Conservation (phyloP, 2,113 vertebrate genomes). For the Nothoprocta pentlandii region DNA sequence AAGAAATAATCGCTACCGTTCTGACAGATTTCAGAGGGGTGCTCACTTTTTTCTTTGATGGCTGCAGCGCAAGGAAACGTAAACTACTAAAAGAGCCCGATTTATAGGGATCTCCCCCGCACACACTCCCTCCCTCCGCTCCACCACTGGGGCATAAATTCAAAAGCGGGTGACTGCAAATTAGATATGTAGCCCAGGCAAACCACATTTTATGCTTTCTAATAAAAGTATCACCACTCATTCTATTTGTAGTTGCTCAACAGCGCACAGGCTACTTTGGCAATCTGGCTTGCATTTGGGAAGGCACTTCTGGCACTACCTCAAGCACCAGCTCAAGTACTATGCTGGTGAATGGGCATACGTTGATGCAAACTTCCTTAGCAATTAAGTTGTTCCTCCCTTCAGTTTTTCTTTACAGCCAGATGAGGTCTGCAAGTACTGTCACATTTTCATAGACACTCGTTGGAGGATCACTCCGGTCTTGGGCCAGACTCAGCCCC, state of each 20-base stretch:
- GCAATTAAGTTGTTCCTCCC: not conserved
- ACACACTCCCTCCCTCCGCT: not conserved
- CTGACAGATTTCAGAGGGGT: not conserved
- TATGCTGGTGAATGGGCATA: accelerated
- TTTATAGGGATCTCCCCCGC: conserved; percentile 10
- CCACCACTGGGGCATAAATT: conserved; percentile 6
- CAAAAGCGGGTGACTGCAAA: conserved; percentile 2
- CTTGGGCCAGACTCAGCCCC: not conserved
- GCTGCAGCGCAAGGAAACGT: not conserved
- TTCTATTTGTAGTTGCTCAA: conserved; percentile 23
- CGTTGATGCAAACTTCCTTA: not conserved
- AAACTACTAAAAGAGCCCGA: conserved; percentile 14
- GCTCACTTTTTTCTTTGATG: not conserved
- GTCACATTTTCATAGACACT: not conserved
- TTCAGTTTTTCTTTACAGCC: not conserved
- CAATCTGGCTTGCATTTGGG: not conserved
- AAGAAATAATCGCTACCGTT: not conserved
- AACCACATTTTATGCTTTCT: conserved; percentile 23
- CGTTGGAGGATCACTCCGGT: not conserved
- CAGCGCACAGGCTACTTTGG: not conserved
- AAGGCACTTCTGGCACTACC: not conserved
- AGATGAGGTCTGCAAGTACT: not conserved
- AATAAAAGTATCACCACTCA: conserved; percentile 53
- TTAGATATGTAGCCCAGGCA: conserved; percentile 3
- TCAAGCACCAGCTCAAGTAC: not conserved